A percentile compares a stretch with the other conserved stretches of the same genome.
Evolutionary conservation across 2,888 invertebrate genomes (phyloP).

Genomic region (Onchidella celtica): DNA sequence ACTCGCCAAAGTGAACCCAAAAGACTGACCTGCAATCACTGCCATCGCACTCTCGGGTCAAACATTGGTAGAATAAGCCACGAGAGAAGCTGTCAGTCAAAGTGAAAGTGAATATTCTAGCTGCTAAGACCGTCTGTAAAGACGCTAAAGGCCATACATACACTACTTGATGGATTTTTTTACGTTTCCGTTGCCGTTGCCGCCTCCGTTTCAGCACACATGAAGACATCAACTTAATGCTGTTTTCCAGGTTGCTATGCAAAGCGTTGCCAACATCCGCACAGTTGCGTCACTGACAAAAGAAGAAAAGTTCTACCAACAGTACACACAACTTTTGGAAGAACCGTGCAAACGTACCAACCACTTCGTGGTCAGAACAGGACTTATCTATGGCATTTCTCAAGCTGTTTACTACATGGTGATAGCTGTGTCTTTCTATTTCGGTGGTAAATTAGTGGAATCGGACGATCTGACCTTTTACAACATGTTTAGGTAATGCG

Average conservation of each 20-base stretch:
- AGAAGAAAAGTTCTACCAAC: slow-evolving; percentile 77
- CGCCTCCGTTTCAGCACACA: no score
- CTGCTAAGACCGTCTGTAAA: no score
- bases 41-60: no score
- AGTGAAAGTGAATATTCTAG: no score
- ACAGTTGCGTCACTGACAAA: slow-evolving; percentile 80
- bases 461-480: slow-evolving; percentile 75
- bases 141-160: no score
- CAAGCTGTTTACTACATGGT: slow-evolving; percentile 82
- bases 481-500: slow-evolving; percentile 11
- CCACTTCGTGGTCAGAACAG: slow-evolving; percentile 63
- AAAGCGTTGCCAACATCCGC: slow-evolving; percentile 80
- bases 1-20: no score
- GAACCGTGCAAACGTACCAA: background rate
- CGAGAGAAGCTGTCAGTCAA: no score
- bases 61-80: no score
- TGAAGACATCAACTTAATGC: no score
- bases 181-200: no score
- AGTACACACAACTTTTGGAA: slow-evolving; percentile 53
- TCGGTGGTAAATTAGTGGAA: slow-evolving; percentile 82
- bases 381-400: slow-evolving; percentile 79
- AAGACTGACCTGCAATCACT: no score
- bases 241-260: slow-evolving; percentile 75
- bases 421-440: slow-evolving; percentile 82
- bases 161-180: no score